Conservation (phyloP, 2,888 invertebrate species). For the Mamestra brassicae region DNA sequence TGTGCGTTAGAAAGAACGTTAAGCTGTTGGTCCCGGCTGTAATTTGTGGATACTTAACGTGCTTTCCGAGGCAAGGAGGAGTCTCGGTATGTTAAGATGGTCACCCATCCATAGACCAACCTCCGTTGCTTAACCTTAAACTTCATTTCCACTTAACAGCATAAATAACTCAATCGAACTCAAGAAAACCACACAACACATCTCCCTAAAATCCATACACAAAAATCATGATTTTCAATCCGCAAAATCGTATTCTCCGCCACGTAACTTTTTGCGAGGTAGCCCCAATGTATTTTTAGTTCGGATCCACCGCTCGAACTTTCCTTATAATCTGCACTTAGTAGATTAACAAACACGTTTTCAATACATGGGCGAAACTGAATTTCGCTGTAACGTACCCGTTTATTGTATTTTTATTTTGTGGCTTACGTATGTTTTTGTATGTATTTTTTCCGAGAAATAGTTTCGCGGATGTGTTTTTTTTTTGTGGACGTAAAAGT, state of each 20-base stretch:
- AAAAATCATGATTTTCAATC: slow-evolving; percentile 41
- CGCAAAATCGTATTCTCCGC: slow-evolving; percentile 28
- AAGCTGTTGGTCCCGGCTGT: no score
- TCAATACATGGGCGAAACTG: slow-evolving; percentile 47
- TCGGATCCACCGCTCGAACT: slow-evolving; percentile 33
- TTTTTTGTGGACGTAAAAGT: slow-evolving; percentile 5
- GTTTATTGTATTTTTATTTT: slow-evolving; percentile 54
- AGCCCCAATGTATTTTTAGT: slow-evolving; percentile 55
- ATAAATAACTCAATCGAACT: not conserved
- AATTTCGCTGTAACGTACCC: slow-evolving; percentile 41
- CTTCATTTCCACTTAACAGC: no score
- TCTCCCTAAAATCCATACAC: not conserved
- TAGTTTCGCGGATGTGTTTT: slow-evolving; percentile 13
- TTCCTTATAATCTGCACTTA: slow-evolving; percentile 68
- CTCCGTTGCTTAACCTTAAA: no score
- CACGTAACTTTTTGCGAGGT: slow-evolving; percentile 31
- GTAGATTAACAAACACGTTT: slow-evolving; percentile 68
- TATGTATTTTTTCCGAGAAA: slow-evolving; percentile 17
- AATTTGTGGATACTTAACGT: no score
- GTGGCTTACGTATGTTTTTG: not conserved
- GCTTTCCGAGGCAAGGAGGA: no score
- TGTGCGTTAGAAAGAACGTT: no score
- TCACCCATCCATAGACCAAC: no score
- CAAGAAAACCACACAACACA: slow-evolving; percentile 4
- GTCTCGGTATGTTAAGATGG: no score